phyloP scores from a whole-genome alignment of 1,140 invertebrate species.

The Drosophila santomea region DNA sequence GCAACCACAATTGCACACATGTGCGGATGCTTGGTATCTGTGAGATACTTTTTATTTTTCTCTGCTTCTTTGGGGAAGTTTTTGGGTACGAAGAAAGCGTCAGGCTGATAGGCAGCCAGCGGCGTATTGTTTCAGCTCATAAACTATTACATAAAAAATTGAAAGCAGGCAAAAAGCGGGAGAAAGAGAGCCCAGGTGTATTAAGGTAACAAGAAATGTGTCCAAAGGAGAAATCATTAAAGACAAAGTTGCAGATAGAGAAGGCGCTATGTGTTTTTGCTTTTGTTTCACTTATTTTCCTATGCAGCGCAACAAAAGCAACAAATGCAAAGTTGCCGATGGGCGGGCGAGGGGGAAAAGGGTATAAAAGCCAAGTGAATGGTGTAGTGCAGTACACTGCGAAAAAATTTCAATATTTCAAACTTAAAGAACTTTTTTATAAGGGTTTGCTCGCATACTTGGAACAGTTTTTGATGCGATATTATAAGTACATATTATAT shows the following conservation, averaged over 20 bases:
- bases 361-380: slow-evolving; percentile 45
- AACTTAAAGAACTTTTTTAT: no score
- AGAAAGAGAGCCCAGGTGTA: slow-evolving; percentile 25
- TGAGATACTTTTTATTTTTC: slow-evolving; percentile 42
- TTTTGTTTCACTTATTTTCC: not conserved
- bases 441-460: no score
- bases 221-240: slow-evolving; percentile 80
- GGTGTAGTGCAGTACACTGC: slow-evolving; percentile 2
- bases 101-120: slow-evolving; percentile 44
- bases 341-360: slow-evolving; percentile 17
- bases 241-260: slow-evolving; percentile 34
- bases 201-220: slow-evolving; percentile 66
- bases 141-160: slow-evolving; percentile 72
- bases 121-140: slow-evolving; percentile 64
- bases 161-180: slow-evolving; percentile 40
- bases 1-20: slow-evolving; percentile 4
- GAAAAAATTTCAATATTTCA: not conserved
- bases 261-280: slow-evolving; percentile 1
- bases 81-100: slow-evolving; percentile 56
- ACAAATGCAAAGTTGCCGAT: slow-evolving; percentile 35
- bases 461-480: no score
- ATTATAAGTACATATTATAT: no score
- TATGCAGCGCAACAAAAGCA: slow-evolving; percentile 22
- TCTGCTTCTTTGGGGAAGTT: slow-evolving; percentile 5
- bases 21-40: slow-evolving; percentile 29